Conservation (phyloP, 2,113 vertebrate species). For the Hyla sarda region DNA sequence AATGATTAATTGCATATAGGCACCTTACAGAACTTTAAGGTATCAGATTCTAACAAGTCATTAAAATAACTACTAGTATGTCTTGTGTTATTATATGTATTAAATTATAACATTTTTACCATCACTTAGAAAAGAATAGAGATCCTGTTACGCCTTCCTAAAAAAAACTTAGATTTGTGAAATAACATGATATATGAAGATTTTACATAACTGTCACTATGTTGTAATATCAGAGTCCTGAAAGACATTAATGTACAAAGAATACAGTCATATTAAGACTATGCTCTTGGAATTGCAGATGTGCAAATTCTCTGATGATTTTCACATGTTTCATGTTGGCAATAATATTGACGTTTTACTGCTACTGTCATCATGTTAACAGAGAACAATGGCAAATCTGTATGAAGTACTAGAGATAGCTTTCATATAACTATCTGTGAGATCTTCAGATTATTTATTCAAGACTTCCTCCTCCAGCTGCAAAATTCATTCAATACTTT, state of each 20-base stretch:
- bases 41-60: too few relatives aligned
- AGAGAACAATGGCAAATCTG: conserved; percentile 33
- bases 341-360: conserved; percentile 43
- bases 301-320: background rate
- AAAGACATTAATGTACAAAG: background rate
- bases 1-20: too few relatives aligned
- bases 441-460: conserved; percentile 45
- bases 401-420: conserved; percentile 7
- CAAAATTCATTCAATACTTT: conserved; percentile 18
- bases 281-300: background rate
- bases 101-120: too few relatives aligned
- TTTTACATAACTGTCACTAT: background rate
- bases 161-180: too few relatives aligned
- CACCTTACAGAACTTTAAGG: too few relatives aligned
- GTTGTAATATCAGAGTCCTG: background rate
- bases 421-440: conserved; percentile 23
- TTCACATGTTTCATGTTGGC: background rate
- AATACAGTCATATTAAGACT: background rate
- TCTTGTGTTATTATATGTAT: too few relatives aligned
- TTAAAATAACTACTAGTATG: too few relatives aligned
- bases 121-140: too few relatives aligned
- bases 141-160: too few relatives aligned
- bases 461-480: conserved; percentile 33
- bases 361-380: conserved; percentile 41
- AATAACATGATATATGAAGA: background rate